Evolutionary conservation across 2,113 vertebrate species (phyloP).

Genomic region (Lepus europaeus): DNA sequence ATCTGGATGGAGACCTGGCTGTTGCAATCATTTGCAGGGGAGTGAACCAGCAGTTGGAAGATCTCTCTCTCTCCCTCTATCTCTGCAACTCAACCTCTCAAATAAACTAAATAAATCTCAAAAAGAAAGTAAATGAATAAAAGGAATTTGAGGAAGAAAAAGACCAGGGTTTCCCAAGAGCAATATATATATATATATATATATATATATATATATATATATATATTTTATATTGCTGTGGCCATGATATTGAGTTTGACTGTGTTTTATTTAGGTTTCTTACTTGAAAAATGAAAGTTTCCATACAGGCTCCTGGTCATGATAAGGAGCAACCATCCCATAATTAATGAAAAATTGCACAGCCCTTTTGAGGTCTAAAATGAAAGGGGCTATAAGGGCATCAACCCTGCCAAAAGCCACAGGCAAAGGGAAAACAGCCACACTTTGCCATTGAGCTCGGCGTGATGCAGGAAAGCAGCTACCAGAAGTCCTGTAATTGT

Average conservation of each 20-base stretch:
- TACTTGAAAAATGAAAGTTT: conserved; percentile 57
- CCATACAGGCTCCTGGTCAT: conserved; percentile 27
- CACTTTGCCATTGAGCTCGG: not conserved
- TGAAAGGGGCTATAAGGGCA: conserved; percentile 49
- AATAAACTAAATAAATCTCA: no score
- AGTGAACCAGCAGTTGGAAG: no score
- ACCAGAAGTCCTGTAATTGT: conserved; percentile 54
- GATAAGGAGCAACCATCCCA: conserved; percentile 37
- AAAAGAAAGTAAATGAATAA: no score
- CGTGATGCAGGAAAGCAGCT: conserved; percentile 8
- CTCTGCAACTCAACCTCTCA: no score
- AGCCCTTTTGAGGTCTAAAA: conserved; percentile 45
- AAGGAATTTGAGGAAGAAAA: not conserved
- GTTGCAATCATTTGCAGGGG: no score
- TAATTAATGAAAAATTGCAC: conserved; percentile 56
- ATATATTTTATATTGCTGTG: not conserved
- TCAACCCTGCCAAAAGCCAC: conserved; percentile 57
- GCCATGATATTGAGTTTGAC: conserved; percentile 1
- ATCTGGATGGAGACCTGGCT: no score
- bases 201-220: no score
- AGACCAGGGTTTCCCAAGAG: not conserved
- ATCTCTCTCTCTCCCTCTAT: no score
- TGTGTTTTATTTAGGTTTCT: not conserved
- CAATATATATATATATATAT: not conserved
- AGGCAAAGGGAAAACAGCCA: not conserved